These are phyloP conservation scores for Urophycis tenuis DNA, from an alignment of 2,797 vertebrate species.

Conservation along the genomic window DNA sequence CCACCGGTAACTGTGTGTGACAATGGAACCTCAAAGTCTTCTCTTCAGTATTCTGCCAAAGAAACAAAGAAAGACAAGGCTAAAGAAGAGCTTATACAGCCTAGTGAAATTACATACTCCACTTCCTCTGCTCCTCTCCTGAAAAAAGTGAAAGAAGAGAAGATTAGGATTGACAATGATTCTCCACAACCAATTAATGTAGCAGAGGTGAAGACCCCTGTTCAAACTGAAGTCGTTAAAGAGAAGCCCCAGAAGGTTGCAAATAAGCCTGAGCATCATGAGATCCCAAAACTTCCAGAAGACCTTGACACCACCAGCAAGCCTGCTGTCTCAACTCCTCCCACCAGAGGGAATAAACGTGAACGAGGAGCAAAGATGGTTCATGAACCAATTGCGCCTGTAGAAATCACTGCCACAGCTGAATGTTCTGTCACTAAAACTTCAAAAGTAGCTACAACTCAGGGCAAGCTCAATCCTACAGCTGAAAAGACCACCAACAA, in stretches of 20 bases:
- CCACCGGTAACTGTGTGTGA: constrained; percentile 40
- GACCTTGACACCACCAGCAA: background rate
- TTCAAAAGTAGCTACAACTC: background rate
- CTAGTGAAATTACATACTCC: constrained; percentile 16
- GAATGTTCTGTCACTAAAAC: constrained; percentile 8
- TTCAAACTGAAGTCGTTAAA: constrained; percentile 9
- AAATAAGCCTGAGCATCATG: constrained; percentile 26
- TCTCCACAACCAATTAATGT: constrained; percentile 25
- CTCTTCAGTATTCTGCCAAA: constrained; percentile 26
- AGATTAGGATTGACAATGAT: constrained; percentile 21
- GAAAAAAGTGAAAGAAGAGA: constrained; percentile 27
- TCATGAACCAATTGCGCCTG: background rate
- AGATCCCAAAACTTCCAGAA: constrained; percentile 23
- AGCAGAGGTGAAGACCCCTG: constrained; percentile 20
- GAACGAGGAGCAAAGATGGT: background rate
- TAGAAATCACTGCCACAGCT: background rate
- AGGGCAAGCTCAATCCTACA: constrained; percentile 8
- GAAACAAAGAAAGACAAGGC: constrained; percentile 47
- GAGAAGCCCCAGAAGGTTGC: constrained; percentile 33
- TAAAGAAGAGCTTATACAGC: constrained; percentile 33
- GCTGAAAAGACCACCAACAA: constrained; percentile 21
- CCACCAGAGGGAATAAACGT: background rate
- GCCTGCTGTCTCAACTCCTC: background rate
- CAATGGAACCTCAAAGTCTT: constrained; percentile 45
- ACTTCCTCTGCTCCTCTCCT: constrained; percentile 16